Conservation (phyloP, 1,140 invertebrate species). For the Brachionus manjavacas region DNA sequence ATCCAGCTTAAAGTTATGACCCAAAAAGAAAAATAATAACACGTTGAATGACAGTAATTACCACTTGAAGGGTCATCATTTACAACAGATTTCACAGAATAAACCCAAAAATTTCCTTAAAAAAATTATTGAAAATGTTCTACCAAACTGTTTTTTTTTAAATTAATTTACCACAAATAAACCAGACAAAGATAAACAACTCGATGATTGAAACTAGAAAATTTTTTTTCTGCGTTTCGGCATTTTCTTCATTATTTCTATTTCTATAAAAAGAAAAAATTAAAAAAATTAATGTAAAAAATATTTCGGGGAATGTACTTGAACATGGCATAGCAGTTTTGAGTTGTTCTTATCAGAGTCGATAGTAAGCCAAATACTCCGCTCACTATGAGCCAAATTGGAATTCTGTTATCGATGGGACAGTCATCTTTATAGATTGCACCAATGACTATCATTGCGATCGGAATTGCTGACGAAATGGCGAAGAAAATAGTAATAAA, state of each 20-base stretch:
- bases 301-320: not conserved
- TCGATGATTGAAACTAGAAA: slow-evolving; percentile 6
- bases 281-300: not conserved
- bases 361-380: slow-evolving; percentile 5
- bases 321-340: not conserved
- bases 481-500: slow-evolving; percentile 25
- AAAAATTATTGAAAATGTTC: not conserved
- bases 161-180: slow-evolving; percentile 42
- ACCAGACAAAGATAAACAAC: slow-evolving; percentile 38
- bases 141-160: no score
- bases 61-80: not conserved
- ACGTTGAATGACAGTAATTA: slow-evolving; percentile 12
- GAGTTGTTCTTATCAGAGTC: not conserved
- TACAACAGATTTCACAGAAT: not conserved
- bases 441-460: slow-evolving; percentile 18
- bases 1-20: slow-evolving; percentile 17
- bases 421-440: slow-evolving; percentile 31
- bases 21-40: slow-evolving; percentile 39
- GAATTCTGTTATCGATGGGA: slow-evolving; percentile 25
- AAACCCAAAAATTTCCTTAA: slow-evolving; percentile 39
- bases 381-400: slow-evolving; percentile 35
- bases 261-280: not conserved
- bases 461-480: slow-evolving; percentile 6
- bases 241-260: not conserved
- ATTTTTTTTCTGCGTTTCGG: not conserved